These are phyloP conservation scores for Heteractis magnifica DNA, from an alignment of 92 coral and sea anemone genomes.

Conservation along the genomic window DNA sequence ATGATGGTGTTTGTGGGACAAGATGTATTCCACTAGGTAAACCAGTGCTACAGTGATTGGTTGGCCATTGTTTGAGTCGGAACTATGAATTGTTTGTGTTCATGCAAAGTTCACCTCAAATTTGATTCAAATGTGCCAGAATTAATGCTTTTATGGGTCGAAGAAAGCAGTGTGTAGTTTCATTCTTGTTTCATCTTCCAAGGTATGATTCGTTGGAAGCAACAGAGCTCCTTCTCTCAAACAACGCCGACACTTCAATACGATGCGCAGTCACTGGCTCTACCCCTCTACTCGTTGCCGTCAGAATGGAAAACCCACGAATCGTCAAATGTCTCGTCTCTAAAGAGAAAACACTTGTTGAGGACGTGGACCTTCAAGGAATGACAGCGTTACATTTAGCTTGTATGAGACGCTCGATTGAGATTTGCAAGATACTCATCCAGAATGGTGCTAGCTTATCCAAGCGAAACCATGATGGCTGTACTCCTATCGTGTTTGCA, in stretches of 20 bases:
- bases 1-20: too few species aligned
- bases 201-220: slow-evolving; percentile 18
- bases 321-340: slow-evolving; percentile 42
- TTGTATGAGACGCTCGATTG: slow-evolving; percentile 45
- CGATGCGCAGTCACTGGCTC: slow-evolving; percentile 12
- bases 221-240: neutral
- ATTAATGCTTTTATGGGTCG: too few species aligned
- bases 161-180: too few species aligned
- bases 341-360: slow-evolving; percentile 22
- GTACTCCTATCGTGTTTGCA: slow-evolving; percentile 48
- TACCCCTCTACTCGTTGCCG: slow-evolving; percentile 50
- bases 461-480: slow-evolving; percentile 25
- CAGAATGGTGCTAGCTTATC: slow-evolving; percentile 37
- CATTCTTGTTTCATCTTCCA: neutral
- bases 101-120: too few species aligned
- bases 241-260: slow-evolving; percentile 39
- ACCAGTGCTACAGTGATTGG: too few species aligned
- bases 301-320: slow-evolving; percentile 44
- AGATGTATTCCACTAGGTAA: too few species aligned
- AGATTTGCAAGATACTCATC: slow-evolving; percentile 42
- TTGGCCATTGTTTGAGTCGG: too few species aligned
- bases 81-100: too few species aligned
- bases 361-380: slow-evolving; percentile 54
- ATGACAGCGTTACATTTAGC: slow-evolving; percentile 71
- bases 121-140: too few species aligned